Conservation (phyloP, 1,140 invertebrate species). For the Thaumatotibia leucotreta region DNA sequence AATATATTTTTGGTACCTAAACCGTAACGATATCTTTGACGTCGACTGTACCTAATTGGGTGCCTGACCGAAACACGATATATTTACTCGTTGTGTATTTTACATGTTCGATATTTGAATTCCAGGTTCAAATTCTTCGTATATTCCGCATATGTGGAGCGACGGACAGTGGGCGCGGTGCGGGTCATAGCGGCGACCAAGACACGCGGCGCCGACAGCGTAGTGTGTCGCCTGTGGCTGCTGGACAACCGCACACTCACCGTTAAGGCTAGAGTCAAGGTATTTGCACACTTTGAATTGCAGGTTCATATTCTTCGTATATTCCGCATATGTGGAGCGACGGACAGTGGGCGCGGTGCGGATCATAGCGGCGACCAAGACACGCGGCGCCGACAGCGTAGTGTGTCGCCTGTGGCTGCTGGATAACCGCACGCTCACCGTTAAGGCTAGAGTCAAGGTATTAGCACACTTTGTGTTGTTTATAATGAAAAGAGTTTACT, state of each 20-base stretch:
- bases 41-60: too few relatives aligned
- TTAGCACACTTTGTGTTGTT: too few relatives aligned
- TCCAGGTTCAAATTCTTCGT: slow-evolving; percentile 92
- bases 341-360: slow-evolving; percentile 84
- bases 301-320: too few relatives aligned
- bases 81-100: too few relatives aligned
- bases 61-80: too few relatives aligned
- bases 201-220: slow-evolving; percentile 87
- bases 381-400: slow-evolving; percentile 86
- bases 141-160: slow-evolving; percentile 92
- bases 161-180: slow-evolving; percentile 81
- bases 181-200: slow-evolving; percentile 92
- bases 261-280: slow-evolving; percentile 87
- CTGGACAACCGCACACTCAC: slow-evolving; percentile 80
- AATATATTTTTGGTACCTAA: too few relatives aligned
- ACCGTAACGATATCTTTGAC: too few relatives aligned
- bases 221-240: slow-evolving; percentile 92
- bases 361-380: slow-evolving; percentile 91
- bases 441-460: slow-evolving; percentile 85
- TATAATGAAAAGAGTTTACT: too few relatives aligned
- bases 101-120: too few relatives aligned
- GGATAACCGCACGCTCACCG: slow-evolving; percentile 80
- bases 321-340: too few relatives aligned
- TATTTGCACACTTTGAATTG: slow-evolving; percentile 74
- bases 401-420: slow-evolving; percentile 91